Evolutionary conservation across 2,888 invertebrate genomes (phyloP), one percentile per base, ranked within the genome.

Genomic region (Choreutis nemorana): DNA sequence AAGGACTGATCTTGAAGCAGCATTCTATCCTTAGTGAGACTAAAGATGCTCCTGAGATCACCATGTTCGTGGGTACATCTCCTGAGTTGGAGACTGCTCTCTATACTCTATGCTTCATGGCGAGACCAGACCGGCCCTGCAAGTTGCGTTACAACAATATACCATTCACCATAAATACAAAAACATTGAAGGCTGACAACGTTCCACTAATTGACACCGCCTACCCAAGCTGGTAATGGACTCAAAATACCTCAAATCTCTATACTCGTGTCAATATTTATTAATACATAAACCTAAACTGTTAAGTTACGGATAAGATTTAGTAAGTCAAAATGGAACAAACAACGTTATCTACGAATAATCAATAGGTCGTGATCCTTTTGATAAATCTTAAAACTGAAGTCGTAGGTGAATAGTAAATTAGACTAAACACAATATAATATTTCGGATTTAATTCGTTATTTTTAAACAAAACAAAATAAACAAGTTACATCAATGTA

Each of bases 1-100:
- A 91, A 83, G 91, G 89, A 20, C 66, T 86, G 31, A 85, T 92
- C 28, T 49, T 91, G 8, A 91, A 91, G 55, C 79, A 87, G 37
- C 90, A 90, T 39, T 85, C 90, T 9, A 79, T 83, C 18, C 84
- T 89, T 54, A 84, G 87, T 39, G 84, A 84, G 3, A 80, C 87
- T 0, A 86, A 78, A 32, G 86, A 87, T 47, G 93, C 93, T 33
- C 91, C 91, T 0, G 89, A 90, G 12, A 86, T 89, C 28, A 85
- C 83, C 1, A 84, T 92, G 83, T 91, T 93, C 55, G 82, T 93
- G 28, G 93, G 93, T 14, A 91, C 91, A 0, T 93, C 93, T 23
- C 96, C 96, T 0, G 96, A 96, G 62, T 75, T 95, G 40, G 96
- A 97, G 62, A 82, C 92, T 59, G 91, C 94, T 0, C 60, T 96